phyloP scores from a whole-genome alignment of 2,888 invertebrate genomes.

The Platerodrilus igneus region DNA sequence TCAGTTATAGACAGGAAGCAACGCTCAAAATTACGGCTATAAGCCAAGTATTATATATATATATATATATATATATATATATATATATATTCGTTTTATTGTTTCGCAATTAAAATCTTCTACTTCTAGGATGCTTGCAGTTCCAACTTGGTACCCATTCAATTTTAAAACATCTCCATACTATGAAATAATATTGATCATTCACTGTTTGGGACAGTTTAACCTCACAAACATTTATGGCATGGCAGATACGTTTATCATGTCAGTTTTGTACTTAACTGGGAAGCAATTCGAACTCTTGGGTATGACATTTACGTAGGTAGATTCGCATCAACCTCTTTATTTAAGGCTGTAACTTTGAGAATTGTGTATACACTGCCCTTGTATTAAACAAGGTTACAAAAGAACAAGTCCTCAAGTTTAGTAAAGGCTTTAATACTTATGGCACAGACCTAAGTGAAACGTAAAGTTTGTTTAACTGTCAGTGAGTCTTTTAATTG shows the following conservation, averaged over 20 bases:
- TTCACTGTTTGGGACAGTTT: conserved; percentile 13
- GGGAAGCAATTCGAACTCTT: conserved; percentile 11
- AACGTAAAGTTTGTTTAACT: too few relatives aligned
- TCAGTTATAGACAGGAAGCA: too few relatives aligned
- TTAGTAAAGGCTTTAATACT: conserved; percentile 7
- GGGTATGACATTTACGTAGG: conserved; percentile 1
- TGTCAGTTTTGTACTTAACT: conserved; percentile 7
- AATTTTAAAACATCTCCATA: conserved; percentile 4
- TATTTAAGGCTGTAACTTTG: conserved; percentile 11
- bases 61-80: not conserved
- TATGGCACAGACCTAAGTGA: not conserved
- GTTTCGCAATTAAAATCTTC: too few relatives aligned
- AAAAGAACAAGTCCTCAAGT: not conserved
- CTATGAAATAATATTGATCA: conserved; percentile 7
- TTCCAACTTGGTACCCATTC: conserved; percentile 14
- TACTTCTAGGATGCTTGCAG: conserved; percentile 11
- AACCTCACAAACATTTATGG: conserved; percentile 11
- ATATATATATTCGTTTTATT: not conserved
- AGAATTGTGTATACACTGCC: conserved; percentile 10
- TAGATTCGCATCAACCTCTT: not conserved
- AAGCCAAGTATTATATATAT: too few relatives aligned
- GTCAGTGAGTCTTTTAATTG: too few relatives aligned
- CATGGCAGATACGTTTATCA: conserved; percentile 10
- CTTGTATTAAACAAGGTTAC: conserved; percentile 3
- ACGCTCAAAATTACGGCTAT: too few relatives aligned